A percentile compares a stretch with the other conserved stretches of the same genome.
Conservation (phyloP, 2,797 vertebrate genomes). For the Semaprochilodus insignis region DNA sequence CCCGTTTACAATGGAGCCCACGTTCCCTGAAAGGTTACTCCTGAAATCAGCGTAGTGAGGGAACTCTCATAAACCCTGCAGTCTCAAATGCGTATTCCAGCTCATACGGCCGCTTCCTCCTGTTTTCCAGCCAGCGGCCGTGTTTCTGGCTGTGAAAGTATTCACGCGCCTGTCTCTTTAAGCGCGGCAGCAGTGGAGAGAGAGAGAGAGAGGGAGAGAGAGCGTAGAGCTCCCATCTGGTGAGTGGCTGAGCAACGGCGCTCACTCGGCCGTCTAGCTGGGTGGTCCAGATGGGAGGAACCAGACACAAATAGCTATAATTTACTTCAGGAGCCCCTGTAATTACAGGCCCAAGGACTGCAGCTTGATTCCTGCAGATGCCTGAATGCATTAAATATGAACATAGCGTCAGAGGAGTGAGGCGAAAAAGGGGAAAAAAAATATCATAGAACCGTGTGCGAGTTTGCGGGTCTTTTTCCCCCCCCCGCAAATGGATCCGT, state of each 20-base stretch:
- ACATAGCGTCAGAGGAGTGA: constrained; percentile 56
- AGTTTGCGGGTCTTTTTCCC: constrained; percentile 2
- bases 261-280: constrained; percentile 75
- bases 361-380: constrained; percentile 84
- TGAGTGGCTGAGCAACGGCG: constrained; percentile 69
- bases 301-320: constrained; percentile 91
- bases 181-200: constrained; percentile 57
- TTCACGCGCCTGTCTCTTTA: constrained; percentile 82
- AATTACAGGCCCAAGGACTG: constrained; percentile 88
- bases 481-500: constrained; percentile 41
- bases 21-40: constrained; percentile 4
- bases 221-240: constrained; percentile 69
- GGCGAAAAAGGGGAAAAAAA: constrained; percentile 64
- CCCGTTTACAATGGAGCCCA: constrained; percentile 5
- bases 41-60: neutral
- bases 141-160: constrained; percentile 71
- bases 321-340: constrained; percentile 88
- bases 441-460: constrained; percentile 1
- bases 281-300: constrained; percentile 92
- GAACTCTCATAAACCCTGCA: constrained; percentile 3
- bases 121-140: constrained; percentile 35
- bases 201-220: constrained; percentile 38
- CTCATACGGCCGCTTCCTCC: constrained; percentile 29
- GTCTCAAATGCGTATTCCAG: constrained; percentile 40
- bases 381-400: constrained; percentile 71